Percentiles rank a stretch among this genome's conserved stretches.
phyloP scores from a whole-genome alignment of 2,888 invertebrate genomes.

The Caenorhabditis sinica region DNA sequence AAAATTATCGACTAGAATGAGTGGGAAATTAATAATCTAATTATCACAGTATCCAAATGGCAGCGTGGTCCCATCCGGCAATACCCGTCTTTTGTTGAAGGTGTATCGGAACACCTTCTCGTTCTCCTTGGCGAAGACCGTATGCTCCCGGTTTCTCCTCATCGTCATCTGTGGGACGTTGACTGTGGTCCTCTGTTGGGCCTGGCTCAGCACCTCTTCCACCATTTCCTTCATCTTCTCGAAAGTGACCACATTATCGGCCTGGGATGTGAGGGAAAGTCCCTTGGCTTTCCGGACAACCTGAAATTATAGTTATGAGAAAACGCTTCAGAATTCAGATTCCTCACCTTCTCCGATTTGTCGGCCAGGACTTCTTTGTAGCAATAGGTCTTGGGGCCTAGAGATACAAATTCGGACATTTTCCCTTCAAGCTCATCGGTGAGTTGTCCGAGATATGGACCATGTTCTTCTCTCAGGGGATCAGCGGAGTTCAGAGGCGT shows the following conservation, averaged over 20 bases:
- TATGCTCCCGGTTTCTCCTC: neutral
- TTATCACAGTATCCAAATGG: neutral
- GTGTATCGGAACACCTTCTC: neutral
- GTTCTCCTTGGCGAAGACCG: neutral
- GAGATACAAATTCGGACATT: conserved; percentile 1
- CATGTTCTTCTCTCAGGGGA: neutral
- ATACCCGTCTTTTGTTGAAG: neutral
- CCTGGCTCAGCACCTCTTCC: neutral
- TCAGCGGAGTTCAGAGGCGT: neutral
- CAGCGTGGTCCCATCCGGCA: neutral
- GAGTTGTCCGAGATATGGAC: neutral
- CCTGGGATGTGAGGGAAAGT: neutral
- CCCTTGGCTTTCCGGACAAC: conserved; percentile 1
- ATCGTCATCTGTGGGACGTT: conserved; percentile 1
- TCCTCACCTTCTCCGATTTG: neutral
- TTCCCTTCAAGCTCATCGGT: neutral
- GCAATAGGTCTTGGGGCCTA: neutral
- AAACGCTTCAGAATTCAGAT: neutral
- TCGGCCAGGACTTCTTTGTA: neutral
- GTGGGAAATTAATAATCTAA: neutral
- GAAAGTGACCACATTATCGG: conserved; percentile 1
- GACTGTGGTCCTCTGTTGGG: neutral
- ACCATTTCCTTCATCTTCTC: conserved; percentile 13
- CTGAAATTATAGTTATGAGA: neutral
- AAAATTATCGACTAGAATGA: neutral